These are phyloP conservation scores for Emydoidea blandingii DNA, from an alignment of 2,797 vertebrate species.

Conservation along the genomic window DNA sequence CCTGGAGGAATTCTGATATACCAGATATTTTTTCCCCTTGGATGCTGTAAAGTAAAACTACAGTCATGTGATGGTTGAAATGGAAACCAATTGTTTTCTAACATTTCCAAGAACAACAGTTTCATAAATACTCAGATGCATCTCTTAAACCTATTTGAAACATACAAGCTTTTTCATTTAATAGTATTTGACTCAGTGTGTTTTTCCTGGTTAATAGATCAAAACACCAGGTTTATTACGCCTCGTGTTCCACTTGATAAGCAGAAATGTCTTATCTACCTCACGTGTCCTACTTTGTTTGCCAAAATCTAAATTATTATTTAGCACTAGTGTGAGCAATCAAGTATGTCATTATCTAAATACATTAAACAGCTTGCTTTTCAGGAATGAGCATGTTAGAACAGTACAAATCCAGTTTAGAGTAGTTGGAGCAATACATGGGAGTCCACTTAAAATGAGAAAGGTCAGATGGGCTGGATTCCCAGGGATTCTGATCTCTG, in stretches of 20 bases:
- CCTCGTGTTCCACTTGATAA: conserved; percentile 5
- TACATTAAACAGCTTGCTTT: not conserved
- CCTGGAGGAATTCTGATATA: not conserved
- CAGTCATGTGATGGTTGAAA: conserved; percentile 43
- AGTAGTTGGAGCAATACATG: not conserved
- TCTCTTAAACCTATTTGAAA: conserved; percentile 53
- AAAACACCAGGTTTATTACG: not conserved
- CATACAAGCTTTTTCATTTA: conserved; percentile 20
- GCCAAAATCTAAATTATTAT: not conserved
- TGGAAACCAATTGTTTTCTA: conserved; percentile 37
- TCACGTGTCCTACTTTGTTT: conserved; percentile 5
- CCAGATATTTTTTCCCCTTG: conserved; percentile 31
- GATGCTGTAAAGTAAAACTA: conserved; percentile 27
- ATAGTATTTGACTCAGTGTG: conserved; percentile 8
- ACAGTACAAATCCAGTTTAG: conserved; percentile 41
- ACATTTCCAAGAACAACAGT: conserved; percentile 38
- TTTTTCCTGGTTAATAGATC: conserved; percentile 28
- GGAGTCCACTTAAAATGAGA: not conserved
- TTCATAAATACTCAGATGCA: conserved; percentile 39
- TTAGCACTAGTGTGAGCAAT: conserved; percentile 24
- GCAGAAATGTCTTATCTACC: not conserved
- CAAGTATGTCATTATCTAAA: not conserved
- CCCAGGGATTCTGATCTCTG: not conserved
- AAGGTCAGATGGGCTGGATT: not conserved
- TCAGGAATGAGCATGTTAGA: conserved; percentile 5